Base-by-base conservation (phyloP, 2,797 vertebrate genomes). In the Enteromius anoplus region DNA sequence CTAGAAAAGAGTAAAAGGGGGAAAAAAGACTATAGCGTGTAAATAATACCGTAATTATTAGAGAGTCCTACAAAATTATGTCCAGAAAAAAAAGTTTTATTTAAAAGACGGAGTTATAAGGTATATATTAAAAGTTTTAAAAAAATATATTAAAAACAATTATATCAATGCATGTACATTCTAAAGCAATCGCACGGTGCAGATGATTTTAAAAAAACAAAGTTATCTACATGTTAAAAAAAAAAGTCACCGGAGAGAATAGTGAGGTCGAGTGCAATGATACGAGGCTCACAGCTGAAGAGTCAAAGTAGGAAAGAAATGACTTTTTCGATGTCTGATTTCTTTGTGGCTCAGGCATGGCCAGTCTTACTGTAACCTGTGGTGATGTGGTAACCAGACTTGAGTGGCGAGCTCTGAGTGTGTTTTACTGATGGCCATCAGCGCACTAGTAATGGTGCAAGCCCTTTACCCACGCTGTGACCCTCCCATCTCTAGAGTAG, bases 181-280 rank as follows among this genome's bases (percentile, higher is more conserved):
- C 92, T 94, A 92, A 93, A 94, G 93, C 93, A 93, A 93, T 94
- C 94, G 95, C 96, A 96, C 96, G 95, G 92, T 94, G 93, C 91
- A 93, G 93, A 94, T 86, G 89, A 85, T 87, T 70, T 49, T 65
- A 89, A 85, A 85, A 26, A 91, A 89, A 90, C 87, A 87, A 92
- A 82, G 93, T 95, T 93, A 94, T 95, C 88, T 96, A 91, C 90
- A 88, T 95, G 94, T 32, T 32, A 32, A 32, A 32, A 32, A 32
- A 81, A 84, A 85, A 80, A 88, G 69, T 65, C 34, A 77, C 51
- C 0, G 80, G 65, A 86, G 75, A 84, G 65, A 88, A 72, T 88
- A 83, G 86, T 80, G 86, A 85, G 65, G 62, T 82, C 15, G 55
- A 86, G 40, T 86, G 83, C 87, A 91, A 68, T 89, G 86, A 84